Evolutionary conservation across 2,888 invertebrate genomes (phyloP).

Genomic region (Ochropleura leucogaster): DNA sequence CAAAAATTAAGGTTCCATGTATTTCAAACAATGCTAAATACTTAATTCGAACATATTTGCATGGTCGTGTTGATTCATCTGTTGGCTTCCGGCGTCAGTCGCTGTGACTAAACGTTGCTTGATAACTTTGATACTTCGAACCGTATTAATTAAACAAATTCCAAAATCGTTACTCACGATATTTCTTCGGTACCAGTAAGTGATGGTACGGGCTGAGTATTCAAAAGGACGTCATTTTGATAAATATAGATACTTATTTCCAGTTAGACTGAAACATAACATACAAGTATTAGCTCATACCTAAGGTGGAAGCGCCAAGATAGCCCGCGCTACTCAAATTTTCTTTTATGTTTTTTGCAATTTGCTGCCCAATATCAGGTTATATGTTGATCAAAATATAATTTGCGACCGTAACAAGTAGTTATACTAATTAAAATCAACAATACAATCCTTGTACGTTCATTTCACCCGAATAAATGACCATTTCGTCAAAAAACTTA

Average conservation of each 20-base stretch:
- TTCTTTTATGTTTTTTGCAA: too few species aligned
- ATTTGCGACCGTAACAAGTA: too few species aligned
- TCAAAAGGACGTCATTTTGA: constrained; percentile 9
- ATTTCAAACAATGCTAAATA: constrained; percentile 21
- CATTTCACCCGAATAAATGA: too few species aligned
- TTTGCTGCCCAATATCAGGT: too few species aligned
- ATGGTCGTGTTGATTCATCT: constrained; percentile 71
- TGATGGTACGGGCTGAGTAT: constrained; percentile 29
- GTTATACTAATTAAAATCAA: too few species aligned
- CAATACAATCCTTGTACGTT: too few species aligned
- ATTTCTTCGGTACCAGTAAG: constrained; percentile 37
- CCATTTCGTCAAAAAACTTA: too few species aligned
- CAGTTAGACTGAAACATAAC: neutral
- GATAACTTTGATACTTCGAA: constrained; percentile 69
- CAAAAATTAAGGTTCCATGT: neutral
- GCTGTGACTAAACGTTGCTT: constrained; percentile 72
- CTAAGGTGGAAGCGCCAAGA: neutral
- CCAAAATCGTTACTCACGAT: constrained; percentile 65
- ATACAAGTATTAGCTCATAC: constrained; percentile 1
- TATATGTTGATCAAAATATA: too few species aligned
- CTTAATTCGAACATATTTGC: constrained; percentile 35
- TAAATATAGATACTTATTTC: constrained; percentile 18
- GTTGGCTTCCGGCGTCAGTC: constrained; percentile 70
- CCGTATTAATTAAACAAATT: constrained; percentile 67
- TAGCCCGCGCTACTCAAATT: too few species aligned